These are phyloP conservation scores for Clarias macrocephalus DNA, from an alignment of 2,113 vertebrate species.

Conservation along the genomic window DNA sequence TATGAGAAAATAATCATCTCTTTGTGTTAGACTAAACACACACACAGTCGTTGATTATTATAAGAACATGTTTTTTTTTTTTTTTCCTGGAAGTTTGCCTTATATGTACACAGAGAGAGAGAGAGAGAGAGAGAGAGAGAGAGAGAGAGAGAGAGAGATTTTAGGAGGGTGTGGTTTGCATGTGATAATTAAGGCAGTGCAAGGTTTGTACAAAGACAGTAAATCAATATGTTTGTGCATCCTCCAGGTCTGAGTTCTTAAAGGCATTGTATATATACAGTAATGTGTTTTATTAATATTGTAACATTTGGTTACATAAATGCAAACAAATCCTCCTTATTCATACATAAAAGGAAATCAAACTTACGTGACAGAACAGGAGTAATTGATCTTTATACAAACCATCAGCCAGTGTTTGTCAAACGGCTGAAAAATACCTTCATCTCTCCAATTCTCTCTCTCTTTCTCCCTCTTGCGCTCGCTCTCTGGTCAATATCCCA, in stretches of 20 bases:
- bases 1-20: background rate
- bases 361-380: slow-evolving; percentile 14
- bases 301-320: background rate
- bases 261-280: background rate
- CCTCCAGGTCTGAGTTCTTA: background rate
- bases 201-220: background rate
- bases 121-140: background rate
- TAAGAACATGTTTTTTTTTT: background rate
- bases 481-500: slow-evolving; percentile 58
- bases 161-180: background rate
- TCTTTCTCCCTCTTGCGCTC: slow-evolving; percentile 33
- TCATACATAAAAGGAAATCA: slow-evolving; percentile 16
- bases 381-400: slow-evolving; percentile 47
- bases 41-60: background rate
- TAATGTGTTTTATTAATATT: background rate
- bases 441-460: slow-evolving; percentile 38
- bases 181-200: background rate
- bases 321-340: background rate
- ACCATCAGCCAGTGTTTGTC: slow-evolving; percentile 40
- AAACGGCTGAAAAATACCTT: slow-evolving; percentile 47
- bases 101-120: slow-evolving; percentile 1
- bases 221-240: background rate
- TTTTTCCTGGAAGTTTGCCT: background rate
- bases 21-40: background rate
- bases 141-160: background rate